phyloP scores from a whole-genome alignment of 2,888 invertebrate species.

The Pocota personata region DNA sequence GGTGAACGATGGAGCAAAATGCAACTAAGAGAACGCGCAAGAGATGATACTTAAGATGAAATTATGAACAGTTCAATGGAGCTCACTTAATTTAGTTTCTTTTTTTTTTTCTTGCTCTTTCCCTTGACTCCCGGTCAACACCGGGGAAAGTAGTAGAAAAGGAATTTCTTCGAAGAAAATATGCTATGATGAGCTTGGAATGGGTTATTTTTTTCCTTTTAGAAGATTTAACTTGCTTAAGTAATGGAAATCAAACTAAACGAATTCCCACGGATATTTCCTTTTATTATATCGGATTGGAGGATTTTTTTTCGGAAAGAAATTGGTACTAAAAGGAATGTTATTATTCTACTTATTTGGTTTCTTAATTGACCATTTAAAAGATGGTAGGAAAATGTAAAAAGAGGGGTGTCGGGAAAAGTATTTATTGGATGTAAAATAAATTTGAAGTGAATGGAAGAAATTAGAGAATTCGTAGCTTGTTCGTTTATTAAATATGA shows the following conservation, averaged over 20 bases:
- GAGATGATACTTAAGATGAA: constrained; percentile 49
- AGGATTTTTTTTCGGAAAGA: background rate
- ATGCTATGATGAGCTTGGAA: background rate
- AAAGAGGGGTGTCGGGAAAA: too few species aligned
- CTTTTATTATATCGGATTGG: background rate
- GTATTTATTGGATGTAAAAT: too few species aligned
- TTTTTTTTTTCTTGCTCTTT: background rate
- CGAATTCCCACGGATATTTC: background rate
- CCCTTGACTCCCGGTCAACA: background rate
- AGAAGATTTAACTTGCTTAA: background rate
- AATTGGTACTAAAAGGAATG: background rate
- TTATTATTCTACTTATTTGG: background rate
- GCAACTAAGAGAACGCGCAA: background rate
- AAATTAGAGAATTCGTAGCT: too few species aligned
- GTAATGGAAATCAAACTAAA: too few species aligned
- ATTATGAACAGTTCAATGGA: constrained; percentile 53
- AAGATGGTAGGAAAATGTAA: background rate
- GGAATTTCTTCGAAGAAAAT: background rate
- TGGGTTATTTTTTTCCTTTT: background rate
- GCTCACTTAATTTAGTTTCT: constrained; percentile 16
- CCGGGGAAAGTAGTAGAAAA: background rate
- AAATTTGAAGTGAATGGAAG: too few species aligned
- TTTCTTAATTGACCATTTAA: background rate
- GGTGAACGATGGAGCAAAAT: background rate
- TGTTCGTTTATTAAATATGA: too few species aligned